Evolutionary conservation across 2,888 invertebrate species (phyloP), one percentile per base, ranked within the genome.

Genomic region (Lasioglossum morio): DNA sequence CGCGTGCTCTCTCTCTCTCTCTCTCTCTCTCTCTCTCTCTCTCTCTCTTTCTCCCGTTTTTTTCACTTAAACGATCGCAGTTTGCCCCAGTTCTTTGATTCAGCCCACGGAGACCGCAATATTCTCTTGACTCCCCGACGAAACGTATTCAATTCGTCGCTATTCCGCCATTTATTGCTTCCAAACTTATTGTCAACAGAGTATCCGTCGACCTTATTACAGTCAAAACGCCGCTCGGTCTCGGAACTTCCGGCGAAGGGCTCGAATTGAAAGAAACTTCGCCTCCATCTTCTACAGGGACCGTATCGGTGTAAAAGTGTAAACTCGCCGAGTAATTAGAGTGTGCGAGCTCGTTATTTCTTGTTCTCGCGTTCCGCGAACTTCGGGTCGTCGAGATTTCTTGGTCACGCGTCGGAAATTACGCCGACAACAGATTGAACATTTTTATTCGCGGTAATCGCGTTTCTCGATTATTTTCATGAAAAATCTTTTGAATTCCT

Each of bases 21-120:
- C 16, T 63, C 7, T 16, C 2, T 1, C n/a, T n/a, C n/a, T n/a
- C n/a, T n/a, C n/a, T n/a, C n/a, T n/a, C n/a, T n/a, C n/a, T n/a
- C n/a, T n/a, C 12, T 60, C 12, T 10, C 27, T 60, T 27, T 60
- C n/a, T 12, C 57, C n/a, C 60, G 30, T 69, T 66, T 30, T 30
- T 75, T 37, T 60, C 72, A 40, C 27, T 60, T 37, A 27, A 70
- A 48, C 84, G 19, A 48, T 46, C 53, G 60, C 78, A 84, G 85
- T 87, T 87, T 81, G 87, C 75, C 87, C 87, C 79, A 87, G 87
- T 87, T 87, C 82, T 78, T 83, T 83, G 87, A 83, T 83, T 87
- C 84, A 74, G 76, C 48, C 81, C 76, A 48, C 86, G 43, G 69
- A 48, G 63, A 40, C 73, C 72, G 74, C 77, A 53, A 77, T 87